A percentile compares a stretch with the other conserved stretches of the same genome.
phyloP scores from a whole-genome alignment of 1,140 invertebrate species.

The Drosophila fuyamai region DNA sequence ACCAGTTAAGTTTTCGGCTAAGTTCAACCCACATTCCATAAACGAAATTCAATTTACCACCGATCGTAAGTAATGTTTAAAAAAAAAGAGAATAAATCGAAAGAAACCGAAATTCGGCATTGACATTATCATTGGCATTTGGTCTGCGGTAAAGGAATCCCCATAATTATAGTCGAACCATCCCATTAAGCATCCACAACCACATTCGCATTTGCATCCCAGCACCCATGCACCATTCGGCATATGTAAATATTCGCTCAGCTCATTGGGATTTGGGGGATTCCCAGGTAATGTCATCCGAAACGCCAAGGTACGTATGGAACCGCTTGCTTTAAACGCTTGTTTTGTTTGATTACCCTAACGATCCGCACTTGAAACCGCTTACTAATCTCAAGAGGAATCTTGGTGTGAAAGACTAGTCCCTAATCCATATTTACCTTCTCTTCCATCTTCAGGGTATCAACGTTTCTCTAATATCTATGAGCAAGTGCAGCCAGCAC shows the following conservation, averaged over 20 bases:
- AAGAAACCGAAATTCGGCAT: slow-evolving; percentile 51
- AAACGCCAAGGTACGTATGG: slow-evolving; percentile 51
- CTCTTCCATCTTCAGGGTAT: slow-evolving; percentile 62
- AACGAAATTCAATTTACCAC: slow-evolving; percentile 33
- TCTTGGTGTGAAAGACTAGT: neutral
- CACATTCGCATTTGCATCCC: slow-evolving; percentile 31
- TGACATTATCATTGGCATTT: slow-evolving; percentile 67
- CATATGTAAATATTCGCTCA: slow-evolving; percentile 46
- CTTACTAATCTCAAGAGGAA: slow-evolving; percentile 29
- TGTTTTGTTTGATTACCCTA: slow-evolving; percentile 21
- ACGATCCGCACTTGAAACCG: slow-evolving; percentile 41
- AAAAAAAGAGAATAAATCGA: slow-evolving; percentile 40
- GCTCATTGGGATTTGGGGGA: slow-evolving; percentile 20
- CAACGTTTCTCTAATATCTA: slow-evolving; percentile 84
- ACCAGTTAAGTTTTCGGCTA: slow-evolving; percentile 51
- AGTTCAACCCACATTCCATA: slow-evolving; percentile 73
- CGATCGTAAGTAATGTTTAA: slow-evolving; percentile 65
- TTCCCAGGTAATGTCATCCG: slow-evolving; percentile 33
- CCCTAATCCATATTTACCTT: slow-evolving; percentile 3
- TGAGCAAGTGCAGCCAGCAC: slow-evolving; percentile 75
- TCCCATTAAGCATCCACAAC: slow-evolving; percentile 31
- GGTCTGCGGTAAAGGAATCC: slow-evolving; percentile 32
- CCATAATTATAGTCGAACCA: slow-evolving; percentile 27
- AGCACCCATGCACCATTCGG: slow-evolving; percentile 39
- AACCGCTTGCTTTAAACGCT: slow-evolving; percentile 53